phyloP scores from a whole-genome alignment of 2,888 invertebrate genomes.

The Lamproptera curius region DNA sequence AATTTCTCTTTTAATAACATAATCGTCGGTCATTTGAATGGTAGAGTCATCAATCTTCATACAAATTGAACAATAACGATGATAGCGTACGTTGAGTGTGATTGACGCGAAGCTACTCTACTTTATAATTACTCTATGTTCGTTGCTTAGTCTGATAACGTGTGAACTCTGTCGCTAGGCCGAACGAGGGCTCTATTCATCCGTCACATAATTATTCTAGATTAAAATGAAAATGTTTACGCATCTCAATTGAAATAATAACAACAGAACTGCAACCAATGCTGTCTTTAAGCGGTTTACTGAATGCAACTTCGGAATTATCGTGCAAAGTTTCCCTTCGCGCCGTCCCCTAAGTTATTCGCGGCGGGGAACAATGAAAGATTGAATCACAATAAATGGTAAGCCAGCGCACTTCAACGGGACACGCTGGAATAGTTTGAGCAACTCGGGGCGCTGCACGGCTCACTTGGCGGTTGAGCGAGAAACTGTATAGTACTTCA shows the following conservation, averaged over 20 bases:
- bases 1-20: conserved; percentile 1
- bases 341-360: too few relatives aligned
- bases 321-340: too few relatives aligned
- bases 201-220: too few relatives aligned
- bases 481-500: conserved; percentile 4
- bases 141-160: not conserved
- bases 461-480: too few relatives aligned
- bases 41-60: conserved; percentile 15
- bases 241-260: too few relatives aligned
- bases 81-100: conserved; percentile 12
- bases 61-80: conserved; percentile 15
- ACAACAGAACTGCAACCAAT: too few relatives aligned
- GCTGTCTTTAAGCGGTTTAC: not conserved
- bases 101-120: conserved; percentile 12
- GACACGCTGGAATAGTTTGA: not conserved
- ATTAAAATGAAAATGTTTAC: too few relatives aligned
- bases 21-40: conserved; percentile 4
- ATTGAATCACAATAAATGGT: too few relatives aligned
- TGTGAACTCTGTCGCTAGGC: not conserved
- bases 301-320: too few relatives aligned
- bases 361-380: too few relatives aligned
- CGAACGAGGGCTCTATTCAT: too few relatives aligned
- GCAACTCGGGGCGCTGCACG: too few relatives aligned
- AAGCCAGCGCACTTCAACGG: not conserved
- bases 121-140: conserved; percentile 12